A percentile compares a stretch with the other conserved stretches of the same genome.
These are phyloP conservation scores for Sprattus sprattus DNA, from an alignment of 2,113 vertebrate genomes.

Conservation along the genomic window DNA sequence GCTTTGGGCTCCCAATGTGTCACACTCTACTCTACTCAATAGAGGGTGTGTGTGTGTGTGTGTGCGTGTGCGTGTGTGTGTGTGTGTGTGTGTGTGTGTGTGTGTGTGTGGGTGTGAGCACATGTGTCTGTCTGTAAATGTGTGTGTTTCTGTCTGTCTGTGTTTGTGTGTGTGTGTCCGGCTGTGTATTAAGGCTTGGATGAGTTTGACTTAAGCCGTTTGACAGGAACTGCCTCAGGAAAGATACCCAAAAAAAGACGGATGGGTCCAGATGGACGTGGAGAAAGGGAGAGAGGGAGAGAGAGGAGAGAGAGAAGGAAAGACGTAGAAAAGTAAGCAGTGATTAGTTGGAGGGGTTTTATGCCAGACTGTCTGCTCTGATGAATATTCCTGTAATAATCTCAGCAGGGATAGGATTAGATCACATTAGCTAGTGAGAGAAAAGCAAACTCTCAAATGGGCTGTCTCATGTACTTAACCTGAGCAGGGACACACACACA, in stretches of 20 bases:
- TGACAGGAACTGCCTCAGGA: neutral
- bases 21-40: neutral
- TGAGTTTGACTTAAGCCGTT: neutral
- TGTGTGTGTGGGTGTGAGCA: neutral
- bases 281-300: neutral
- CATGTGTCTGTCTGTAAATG: neutral
- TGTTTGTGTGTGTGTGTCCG: conserved; percentile 1
- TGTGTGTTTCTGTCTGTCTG: neutral
- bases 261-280: neutral
- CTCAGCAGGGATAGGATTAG: neutral
- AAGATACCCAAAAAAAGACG: neutral
- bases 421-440: neutral
- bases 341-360: neutral
- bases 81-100: neutral
- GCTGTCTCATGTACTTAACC: no score
- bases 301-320: neutral
- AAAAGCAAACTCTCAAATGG: no score
- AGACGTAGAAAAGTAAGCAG: neutral
- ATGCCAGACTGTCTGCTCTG: neutral
- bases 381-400: conserved; percentile 12
- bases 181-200: neutral
- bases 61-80: conserved; percentile 23
- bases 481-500: neutral
- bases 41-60: neutral
- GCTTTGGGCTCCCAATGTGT: neutral